Evolutionary conservation across 1,140 invertebrate genomes (phyloP), one percentile per base, ranked within the genome.

Genomic region (Brachionus rotundiformis): DNA sequence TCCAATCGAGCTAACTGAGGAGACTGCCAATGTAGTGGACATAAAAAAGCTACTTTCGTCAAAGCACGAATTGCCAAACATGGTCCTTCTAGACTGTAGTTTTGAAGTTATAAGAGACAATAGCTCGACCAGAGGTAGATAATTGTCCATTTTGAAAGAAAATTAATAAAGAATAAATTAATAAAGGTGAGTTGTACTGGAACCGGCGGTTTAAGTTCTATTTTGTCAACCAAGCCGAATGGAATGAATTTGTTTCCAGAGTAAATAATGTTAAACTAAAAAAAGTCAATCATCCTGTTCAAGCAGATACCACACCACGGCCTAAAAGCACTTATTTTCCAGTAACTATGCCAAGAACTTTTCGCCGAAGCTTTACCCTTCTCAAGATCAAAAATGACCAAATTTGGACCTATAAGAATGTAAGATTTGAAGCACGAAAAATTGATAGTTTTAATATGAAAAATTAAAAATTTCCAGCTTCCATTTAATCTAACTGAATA

Each of bases 401-500:
- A 33, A 63, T 79, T 79, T 63, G 47, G 47, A 79, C n/a, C 36
- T 79, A 79, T 63, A 63, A 63, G 31, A 47, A 79, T 59, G 76
- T 79, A 79, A 59, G 7, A 36, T 31, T 27, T 41, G n/a, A n/a
- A n/a, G n/a, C n/a, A 23, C 13, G 19, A 27, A 65, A 33, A 13
- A 11, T 41, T 41, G 31, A 33, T n/a, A 65, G n/a, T n/a, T n/a
- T n/a, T n/a, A n/a, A n/a, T n/a, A n/a, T n/a, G 31, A 65, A 31
- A 65, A 10, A 8, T 13, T 7, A 25, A 27, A 1, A 31, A 13
- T 16, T 65, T 13, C n/a, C n/a, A 73, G 68, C 36, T 73, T 41
- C 76, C 76, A 23, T 59, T 79, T 41, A 63, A 79, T 59, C 59
- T 79, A 25, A 79, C 47, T 4, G 76, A 79, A n/a, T 79, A 36